phyloP scores from a whole-genome alignment of 2,888 invertebrate species.

The Polydrusus tereticollis region DNA sequence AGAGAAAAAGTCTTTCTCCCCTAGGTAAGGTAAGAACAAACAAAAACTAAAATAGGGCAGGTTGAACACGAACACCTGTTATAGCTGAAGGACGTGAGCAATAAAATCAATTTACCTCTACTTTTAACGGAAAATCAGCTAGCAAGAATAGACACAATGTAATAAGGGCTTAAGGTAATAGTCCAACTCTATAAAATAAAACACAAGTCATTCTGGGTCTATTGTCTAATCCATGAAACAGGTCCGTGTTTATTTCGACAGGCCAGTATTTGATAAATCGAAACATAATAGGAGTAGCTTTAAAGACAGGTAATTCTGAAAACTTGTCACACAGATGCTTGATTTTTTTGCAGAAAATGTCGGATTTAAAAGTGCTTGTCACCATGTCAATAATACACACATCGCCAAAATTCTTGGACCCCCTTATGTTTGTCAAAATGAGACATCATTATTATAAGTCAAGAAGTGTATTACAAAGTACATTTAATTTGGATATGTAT shows the following conservation, averaged over 20 bases:
- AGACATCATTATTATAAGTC: too few relatives aligned
- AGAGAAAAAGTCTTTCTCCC: slow-evolving; percentile 50
- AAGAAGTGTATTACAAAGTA: too few relatives aligned
- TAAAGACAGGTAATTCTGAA: neutral
- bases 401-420: too few relatives aligned
- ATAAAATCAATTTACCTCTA: slow-evolving; percentile 62
- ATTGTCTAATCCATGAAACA: slow-evolving; percentile 55
- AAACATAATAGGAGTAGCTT: slow-evolving; percentile 25
- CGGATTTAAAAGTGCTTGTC: neutral
- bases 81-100: slow-evolving; percentile 49
- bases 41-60: slow-evolving; percentile 59
- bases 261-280: slow-evolving; percentile 29
- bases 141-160: slow-evolving; percentile 57
- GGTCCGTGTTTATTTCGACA: slow-evolving; percentile 43
- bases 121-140: slow-evolving; percentile 63
- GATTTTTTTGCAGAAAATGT: neutral
- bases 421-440: too few relatives aligned
- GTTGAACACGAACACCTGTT: slow-evolving; percentile 65
- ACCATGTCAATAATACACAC: too few relatives aligned
- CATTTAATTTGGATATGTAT: too few relatives aligned
- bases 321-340: neutral
- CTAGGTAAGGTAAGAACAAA: slow-evolving; percentile 28
- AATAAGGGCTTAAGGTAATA: slow-evolving; percentile 53
- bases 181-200: slow-evolving; percentile 58
- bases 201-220: slow-evolving; percentile 59